Evolutionary conservation across 2,113 vertebrate species (phyloP), one percentile per base, ranked within the genome.

Genomic region (Carlito syrichta): DNA sequence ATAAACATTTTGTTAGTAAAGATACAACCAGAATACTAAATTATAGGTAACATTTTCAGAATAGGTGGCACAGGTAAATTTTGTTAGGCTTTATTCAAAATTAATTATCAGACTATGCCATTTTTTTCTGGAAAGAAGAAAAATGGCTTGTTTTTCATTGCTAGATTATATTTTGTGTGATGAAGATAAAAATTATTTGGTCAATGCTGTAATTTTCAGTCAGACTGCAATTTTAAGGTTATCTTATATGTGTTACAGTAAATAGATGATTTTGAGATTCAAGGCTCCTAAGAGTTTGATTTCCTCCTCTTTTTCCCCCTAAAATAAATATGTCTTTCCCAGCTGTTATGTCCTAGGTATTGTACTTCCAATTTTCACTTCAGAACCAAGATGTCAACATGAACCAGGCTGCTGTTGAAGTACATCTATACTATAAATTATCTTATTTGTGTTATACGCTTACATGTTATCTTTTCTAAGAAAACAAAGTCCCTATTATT

Each of bases 241-340:
- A 98, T 99, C 98, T 98, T 98, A 98, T 99, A 98, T 99, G 98
- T 99, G 99, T 98, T 98, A 99, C 99, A 99, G 99, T 99, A 99
- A 99, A 99, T 99, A 99, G 99, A 99, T 99, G 98, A 99, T 99
- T 99, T 99, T 99, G 99, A 99, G 98, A 99, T 98, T 99, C 98
- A 98, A 99, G 97, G 93, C 97, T 99, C 99, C 98, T 99, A 99
- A 98, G 97, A 98, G 98, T 98, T 99, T 99, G 98, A 98, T 99
- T 99, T 99, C 97, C 98, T 99, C 97, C 97, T 97, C 98, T 96
- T 96, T 94, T 98, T 98, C 97, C 96, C 95, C 96, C 96, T 98
- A 99, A 99, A 99, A 98, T 98, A 97, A n/a, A n/a, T n/a, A 84
- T 98, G 92, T 98, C 98, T 98, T 98, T 98, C 96, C 97, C 94